Evolutionary conservation across 2,888 invertebrate genomes (phyloP), one percentile per base, ranked within the genome.

Genomic region (Rhagophthalmus giganteus): DNA sequence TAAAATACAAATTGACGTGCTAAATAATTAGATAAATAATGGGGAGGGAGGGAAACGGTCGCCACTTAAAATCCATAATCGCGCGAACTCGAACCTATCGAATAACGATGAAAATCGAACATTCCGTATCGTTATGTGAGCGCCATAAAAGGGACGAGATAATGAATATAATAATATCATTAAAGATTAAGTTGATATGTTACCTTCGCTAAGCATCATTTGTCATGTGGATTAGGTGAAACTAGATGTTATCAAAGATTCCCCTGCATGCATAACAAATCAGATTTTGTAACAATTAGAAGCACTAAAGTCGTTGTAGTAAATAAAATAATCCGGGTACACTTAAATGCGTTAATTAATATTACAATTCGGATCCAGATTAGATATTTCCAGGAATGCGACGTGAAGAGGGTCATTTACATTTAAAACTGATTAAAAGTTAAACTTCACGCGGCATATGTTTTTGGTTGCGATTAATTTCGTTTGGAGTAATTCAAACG

Each of bases 261-360:
- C 16, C 11, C 14, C 13, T 26, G 33, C 42, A 33, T 33, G 32
- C 33, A 42, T 42, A 33, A 42, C 33, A 32, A 42, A 33, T 42
- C 14, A 27, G 7, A 14, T 11, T 26, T 26, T 14, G 27, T 38
- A 24, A 26, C 13, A 26, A 13, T 38, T 25, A 26, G 8, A n/a
- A 26, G 4, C 27, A 7, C 8, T 30, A 15, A 2, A 15, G n/a
- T 15, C 28, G 30, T 30, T 15, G 6, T 2, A 9, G 6, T 5
- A 12, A 40, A 40, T 20, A 15, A 40, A 30, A 30, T 28, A 40
- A 27, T 40, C 15, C 20, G 28, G 7, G 10, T 40, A 40, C n/a
- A n/a, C n/a, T n/a, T 30, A 40, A 40, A 28, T 20, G 20, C 39
- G 9, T 40, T 30, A 40, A 40, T 40, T 40, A 30, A 16, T 16